A percentile compares a stretch with the other conserved stretches of the same genome.
Conservation (phyloP, 1,140 invertebrate genomes). For the Cyrtorhinus lividipennis region DNA sequence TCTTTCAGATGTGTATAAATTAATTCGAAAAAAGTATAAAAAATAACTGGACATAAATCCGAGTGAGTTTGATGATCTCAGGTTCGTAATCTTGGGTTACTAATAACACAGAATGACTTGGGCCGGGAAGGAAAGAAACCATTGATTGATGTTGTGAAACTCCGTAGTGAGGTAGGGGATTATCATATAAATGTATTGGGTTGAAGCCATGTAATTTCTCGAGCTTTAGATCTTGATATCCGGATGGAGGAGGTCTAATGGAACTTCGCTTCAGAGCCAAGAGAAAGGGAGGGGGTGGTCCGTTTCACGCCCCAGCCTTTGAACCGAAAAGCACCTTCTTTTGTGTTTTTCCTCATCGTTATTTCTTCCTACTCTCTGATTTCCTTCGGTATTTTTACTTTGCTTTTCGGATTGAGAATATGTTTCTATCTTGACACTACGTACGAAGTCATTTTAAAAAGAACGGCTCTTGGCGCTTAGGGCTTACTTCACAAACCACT, state of each 20-base stretch:
- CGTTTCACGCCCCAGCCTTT: neutral
- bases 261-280: neutral
- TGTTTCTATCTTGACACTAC: too few relatives aligned
- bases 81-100: neutral
- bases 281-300: neutral
- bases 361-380: too few relatives aligned
- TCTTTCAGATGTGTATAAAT: neutral
- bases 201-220: neutral
- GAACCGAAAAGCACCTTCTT: too few relatives aligned
- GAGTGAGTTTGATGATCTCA: neutral
- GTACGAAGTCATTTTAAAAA: too few relatives aligned
- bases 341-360: too few relatives aligned
- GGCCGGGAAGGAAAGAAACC: neutral
- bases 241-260: neutral
- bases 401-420: too few relatives aligned
- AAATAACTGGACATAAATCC: neutral
- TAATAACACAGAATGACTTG: neutral
- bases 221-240: neutral
- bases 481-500: too few relatives aligned
- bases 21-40: neutral
- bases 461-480: too few relatives aligned
- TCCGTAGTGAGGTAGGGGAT: neutral
- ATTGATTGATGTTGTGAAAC: neutral
- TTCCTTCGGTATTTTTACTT: too few relatives aligned
- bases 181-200: neutral